Percentiles rank a stretch among this genome's conserved stretches.
These are phyloP conservation scores for Gouania willdenowi DNA, from an alignment of 2,797 vertebrate species.

Conservation along the genomic window DNA sequence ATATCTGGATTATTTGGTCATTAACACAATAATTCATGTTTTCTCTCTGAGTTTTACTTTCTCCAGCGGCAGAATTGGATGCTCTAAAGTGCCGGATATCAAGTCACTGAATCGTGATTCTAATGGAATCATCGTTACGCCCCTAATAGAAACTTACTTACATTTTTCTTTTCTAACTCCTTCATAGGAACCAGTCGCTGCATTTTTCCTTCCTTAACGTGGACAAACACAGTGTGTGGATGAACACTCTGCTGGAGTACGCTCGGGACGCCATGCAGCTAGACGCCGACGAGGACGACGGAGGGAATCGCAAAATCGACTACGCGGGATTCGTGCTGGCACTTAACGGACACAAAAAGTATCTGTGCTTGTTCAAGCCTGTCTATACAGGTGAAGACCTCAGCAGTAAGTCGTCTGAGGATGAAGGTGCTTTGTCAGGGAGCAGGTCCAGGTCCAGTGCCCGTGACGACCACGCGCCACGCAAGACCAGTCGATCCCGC, in stretches of 20 bases:
- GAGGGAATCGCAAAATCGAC: conserved; percentile 75
- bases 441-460: conserved; percentile 55
- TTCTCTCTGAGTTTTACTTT: too few species aligned
- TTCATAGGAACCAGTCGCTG: conserved; percentile 84
- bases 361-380: conserved; percentile 95
- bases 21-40: too few species aligned
- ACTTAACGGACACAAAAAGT: conserved; percentile 95
- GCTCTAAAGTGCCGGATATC: too few species aligned
- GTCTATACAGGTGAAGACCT: conserved; percentile 78
- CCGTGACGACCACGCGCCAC: conserved; percentile 64
- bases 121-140: too few species aligned
- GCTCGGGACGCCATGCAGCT: conserved; percentile 84
- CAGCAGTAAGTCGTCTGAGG: conserved; percentile 70
- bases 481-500: conserved; percentile 69
- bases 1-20: too few species aligned
- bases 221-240: conserved; percentile 93
- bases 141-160: too few species aligned
- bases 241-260: conserved; percentile 86
- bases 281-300: conserved; percentile 86
- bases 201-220: conserved; percentile 98
- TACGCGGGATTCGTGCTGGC: conserved; percentile 93
- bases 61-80: too few species aligned
- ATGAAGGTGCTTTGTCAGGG: conserved; percentile 52
- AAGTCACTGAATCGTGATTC: too few species aligned
- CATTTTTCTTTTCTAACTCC: neutral